Evolutionary conservation across 2,888 invertebrate species (phyloP), one percentile per base, ranked within the genome.

Genomic region (Tenthredo scrophulariae): DNA sequence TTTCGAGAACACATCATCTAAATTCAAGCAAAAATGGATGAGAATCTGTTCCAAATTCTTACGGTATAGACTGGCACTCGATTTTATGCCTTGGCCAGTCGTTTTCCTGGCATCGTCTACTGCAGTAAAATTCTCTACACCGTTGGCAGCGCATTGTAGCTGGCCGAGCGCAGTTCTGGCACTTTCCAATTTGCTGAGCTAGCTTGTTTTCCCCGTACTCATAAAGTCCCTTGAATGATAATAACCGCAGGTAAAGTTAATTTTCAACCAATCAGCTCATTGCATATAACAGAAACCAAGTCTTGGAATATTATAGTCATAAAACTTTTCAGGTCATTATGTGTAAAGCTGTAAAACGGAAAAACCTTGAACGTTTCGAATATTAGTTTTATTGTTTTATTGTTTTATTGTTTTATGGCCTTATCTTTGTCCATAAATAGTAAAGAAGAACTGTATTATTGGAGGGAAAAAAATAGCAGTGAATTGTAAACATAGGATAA

Each of bases 1-100:
- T 74, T 46, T 10, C n/a, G 37, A 26, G 22, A 18, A 15, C n/a
- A 74, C 13, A 46, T 58, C 0, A 58, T 29, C 6, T 22, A 37
- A n/a, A 37, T 70, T 9, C 5, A 33, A 15, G 37, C 18, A 37
- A n/a, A 70, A n/a, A 70, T 70, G 2, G 7, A 70, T 18, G 0
- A 15, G 58, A 46, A 83, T 26, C 70, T 46, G 2, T 86, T n/a
- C 0, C 54, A 26, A 77, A 85, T 87, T 90, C 89, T 88, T 86
- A 91, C 90, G 92, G 93, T 58, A 93, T 87, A n/a, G 86, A 54
- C 70, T 86, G 84, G 84, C 93, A 93, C 22, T 89, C 87, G 1
- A 40, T 46, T 86, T 89, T 90, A 85, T 93, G 93, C 10, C 85
- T 86, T 0, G 89, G 85, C 93, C 93, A 93, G 86, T 93, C 91